phyloP scores from a whole-genome alignment of 1,140 invertebrate species.

The Drosophila pseudoobscura region DNA sequence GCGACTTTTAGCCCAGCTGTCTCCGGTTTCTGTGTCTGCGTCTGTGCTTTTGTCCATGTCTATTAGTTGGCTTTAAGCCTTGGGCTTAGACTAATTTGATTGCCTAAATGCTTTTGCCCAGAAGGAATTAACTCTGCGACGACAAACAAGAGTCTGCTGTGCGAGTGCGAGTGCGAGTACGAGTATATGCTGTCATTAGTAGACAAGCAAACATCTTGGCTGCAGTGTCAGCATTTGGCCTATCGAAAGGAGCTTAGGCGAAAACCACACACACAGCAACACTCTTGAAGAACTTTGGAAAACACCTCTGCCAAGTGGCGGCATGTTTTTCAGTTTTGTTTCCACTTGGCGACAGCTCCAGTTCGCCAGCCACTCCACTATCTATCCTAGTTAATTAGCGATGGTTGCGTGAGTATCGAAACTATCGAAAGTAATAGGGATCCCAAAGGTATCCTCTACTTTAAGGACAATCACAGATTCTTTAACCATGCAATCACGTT shows the following conservation, averaged over 20 bases:
- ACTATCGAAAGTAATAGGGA: neutral
- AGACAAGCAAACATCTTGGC: constrained; percentile 26
- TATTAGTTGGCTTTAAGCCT: constrained; percentile 49
- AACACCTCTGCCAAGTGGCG: constrained; percentile 43
- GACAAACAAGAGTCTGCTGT: constrained; percentile 27
- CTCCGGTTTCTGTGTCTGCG: neutral
- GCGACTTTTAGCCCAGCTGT: constrained; percentile 24
- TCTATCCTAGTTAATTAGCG: constrained; percentile 7
- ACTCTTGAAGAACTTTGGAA: constrained; percentile 44
- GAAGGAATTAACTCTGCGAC: constrained; percentile 35
- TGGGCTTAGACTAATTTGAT: constrained; percentile 48
- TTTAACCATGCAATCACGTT: neutral
- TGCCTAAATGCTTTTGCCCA: constrained; percentile 38
- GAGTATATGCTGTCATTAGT: constrained; percentile 36
- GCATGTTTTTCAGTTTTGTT: constrained; percentile 43
- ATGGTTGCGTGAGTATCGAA: constrained; percentile 16
- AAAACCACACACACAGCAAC: constrained; percentile 12
- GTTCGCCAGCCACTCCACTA: constrained; percentile 10
- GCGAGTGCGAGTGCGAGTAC: neutral
- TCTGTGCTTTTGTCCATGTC: constrained; percentile 15
- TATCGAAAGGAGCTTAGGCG: constrained; percentile 33
- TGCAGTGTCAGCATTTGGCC: constrained; percentile 8
- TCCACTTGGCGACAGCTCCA: constrained; percentile 16
- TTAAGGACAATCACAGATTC: too few relatives aligned
- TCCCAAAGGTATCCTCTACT: too few relatives aligned